phyloP scores from a whole-genome alignment of 64 coral and sea anemone species.

The Pocillopora damicornis region DNA sequence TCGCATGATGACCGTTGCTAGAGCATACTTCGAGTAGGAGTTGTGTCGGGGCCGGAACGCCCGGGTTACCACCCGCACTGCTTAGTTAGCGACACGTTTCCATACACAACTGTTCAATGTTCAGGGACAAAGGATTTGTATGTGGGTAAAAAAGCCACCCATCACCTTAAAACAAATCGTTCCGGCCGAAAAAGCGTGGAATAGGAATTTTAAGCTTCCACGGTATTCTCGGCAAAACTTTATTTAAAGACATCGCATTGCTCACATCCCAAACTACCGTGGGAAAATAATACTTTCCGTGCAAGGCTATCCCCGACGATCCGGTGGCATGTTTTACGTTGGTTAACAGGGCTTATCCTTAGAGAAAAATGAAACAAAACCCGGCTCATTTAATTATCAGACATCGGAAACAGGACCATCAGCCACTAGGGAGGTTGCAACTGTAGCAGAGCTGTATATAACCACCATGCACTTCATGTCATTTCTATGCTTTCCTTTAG shows the following conservation, averaged over 20 bases:
- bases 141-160: not conserved
- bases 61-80: not conserved
- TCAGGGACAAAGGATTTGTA: not conserved
- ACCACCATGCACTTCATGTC: too few species aligned
- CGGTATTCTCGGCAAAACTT: not conserved
- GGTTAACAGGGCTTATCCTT: not conserved
- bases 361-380: not conserved
- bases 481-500: too few species aligned
- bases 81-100: not conserved
- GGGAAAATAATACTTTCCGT: conserved; percentile 1
- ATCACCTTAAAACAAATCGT: not conserved
- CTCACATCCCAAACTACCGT: not conserved
- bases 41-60: not conserved
- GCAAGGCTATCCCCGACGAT: not conserved
- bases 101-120: not conserved
- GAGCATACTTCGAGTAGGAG: not conserved
- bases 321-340: not conserved
- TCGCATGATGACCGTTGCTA: not conserved
- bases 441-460: too few species aligned
- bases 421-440: too few species aligned
- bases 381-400: not conserved
- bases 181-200: not conserved
- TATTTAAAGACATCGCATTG: not conserved
- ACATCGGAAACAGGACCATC: not conserved
- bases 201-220: conserved; percentile 10